These are phyloP conservation scores for Phengaris alcon DNA, from an alignment of 2,888 invertebrate species.

Conservation along the genomic window DNA sequence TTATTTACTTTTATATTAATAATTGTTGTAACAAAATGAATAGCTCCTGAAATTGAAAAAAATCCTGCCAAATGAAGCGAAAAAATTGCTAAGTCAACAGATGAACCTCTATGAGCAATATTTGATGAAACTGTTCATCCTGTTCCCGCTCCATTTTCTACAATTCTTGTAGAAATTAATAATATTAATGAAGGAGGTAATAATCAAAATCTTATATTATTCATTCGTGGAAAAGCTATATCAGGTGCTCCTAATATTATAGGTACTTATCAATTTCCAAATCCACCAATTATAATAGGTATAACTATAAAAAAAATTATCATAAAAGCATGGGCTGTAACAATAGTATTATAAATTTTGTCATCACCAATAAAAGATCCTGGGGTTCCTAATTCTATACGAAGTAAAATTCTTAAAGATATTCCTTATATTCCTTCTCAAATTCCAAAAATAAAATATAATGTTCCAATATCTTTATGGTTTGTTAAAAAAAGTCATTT, in stretches of 20 bases:
- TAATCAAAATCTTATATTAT: conserved; percentile 91
- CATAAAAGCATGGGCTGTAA: conserved; percentile 88
- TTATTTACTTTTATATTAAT: conserved; percentile 83
- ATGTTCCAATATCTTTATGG: conserved; percentile 88
- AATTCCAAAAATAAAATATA: conserved; percentile 84
- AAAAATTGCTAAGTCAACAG: conserved; percentile 88
- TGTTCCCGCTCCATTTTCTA: conserved; percentile 85
- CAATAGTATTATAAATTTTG: conserved; percentile 88
- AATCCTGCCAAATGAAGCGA: conserved; percentile 86
- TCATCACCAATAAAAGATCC: conserved; percentile 84
- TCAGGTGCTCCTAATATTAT: conserved; percentile 88
- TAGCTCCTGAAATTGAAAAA: conserved; percentile 86
- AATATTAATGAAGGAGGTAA: conserved; percentile 84
- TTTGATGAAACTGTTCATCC: conserved; percentile 86
- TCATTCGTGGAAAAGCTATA: conserved; percentile 90
- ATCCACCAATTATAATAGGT: conserved; percentile 71
- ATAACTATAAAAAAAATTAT: conserved; percentile 89
- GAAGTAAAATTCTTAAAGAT: conserved; percentile 85
- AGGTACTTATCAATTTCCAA: conserved; percentile 90
- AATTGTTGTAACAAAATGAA: conserved; percentile 89
- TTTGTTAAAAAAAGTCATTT: conserved; percentile 85
- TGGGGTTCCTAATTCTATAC: conserved; percentile 84
- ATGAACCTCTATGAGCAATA: conserved; percentile 82
- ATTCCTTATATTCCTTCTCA: conserved; percentile 86
- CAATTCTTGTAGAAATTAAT: conserved; percentile 81